phyloP scores from a whole-genome alignment of 2,888 invertebrate genomes.

The Elysia crispata region DNA sequence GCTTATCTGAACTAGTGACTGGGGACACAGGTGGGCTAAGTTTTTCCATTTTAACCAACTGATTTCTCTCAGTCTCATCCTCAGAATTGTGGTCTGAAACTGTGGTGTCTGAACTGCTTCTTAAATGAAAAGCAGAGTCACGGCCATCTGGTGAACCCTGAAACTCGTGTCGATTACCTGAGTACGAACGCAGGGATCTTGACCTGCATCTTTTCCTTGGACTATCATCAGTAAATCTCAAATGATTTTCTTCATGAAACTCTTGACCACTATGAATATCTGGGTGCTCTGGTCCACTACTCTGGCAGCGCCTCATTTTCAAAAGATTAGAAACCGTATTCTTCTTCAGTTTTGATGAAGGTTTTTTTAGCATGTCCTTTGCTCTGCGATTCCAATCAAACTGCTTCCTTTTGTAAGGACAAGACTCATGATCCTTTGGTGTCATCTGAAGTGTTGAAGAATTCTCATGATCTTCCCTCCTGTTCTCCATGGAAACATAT shows the following conservation, averaged over 20 bases:
- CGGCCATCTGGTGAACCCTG: not conserved
- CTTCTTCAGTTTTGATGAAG: slow-evolving; percentile 36
- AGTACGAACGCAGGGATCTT: slow-evolving; percentile 42
- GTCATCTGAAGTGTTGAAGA: too few species aligned
- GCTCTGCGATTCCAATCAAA: too few species aligned
- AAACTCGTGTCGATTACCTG: slow-evolving; percentile 44
- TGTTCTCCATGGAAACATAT: too few species aligned
- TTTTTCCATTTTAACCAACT: not conserved
- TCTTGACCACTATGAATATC: slow-evolving; percentile 22
- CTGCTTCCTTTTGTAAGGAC: too few species aligned
- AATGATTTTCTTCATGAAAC: slow-evolving; percentile 6
- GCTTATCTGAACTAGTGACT: too few species aligned
- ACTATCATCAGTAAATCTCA: slow-evolving; percentile 9
- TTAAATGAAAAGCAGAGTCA: slow-evolving; percentile 27
- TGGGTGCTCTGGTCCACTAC: slow-evolving; percentile 20
- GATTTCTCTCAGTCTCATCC: slow-evolving; percentile 16
- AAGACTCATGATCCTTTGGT: too few species aligned
- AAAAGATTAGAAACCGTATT: slow-evolving; percentile 43
- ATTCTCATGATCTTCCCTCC: too few species aligned
- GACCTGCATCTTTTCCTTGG: slow-evolving; percentile 17
- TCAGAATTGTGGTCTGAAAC: slow-evolving; percentile 26
- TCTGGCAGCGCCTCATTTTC: slow-evolving; percentile 40
- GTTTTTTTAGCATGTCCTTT: too few species aligned
- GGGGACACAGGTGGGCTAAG: too few species aligned
- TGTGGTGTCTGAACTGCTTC: slow-evolving; percentile 30